These are phyloP conservation scores for Peromyscus melanophrys DNA, from an alignment of 2,797 vertebrate genomes.

Conservation along the genomic window DNA sequence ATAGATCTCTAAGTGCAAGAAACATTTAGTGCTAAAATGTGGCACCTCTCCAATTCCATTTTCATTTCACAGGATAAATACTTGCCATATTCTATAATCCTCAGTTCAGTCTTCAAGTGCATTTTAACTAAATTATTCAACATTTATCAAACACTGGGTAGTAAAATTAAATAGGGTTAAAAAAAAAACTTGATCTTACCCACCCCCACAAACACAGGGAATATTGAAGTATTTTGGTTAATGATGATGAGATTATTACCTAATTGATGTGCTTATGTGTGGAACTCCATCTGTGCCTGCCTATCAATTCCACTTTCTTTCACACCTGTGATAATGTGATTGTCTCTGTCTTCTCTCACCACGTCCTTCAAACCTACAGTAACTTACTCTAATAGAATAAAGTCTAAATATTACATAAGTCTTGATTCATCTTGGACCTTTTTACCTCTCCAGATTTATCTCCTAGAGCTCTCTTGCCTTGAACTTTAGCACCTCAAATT, in stretches of 20 bases:
- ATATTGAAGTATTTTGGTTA: conserved; percentile 10
- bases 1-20: not conserved
- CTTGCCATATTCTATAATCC: not conserved
- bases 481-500: not conserved
- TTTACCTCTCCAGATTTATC: not conserved
- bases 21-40: not conserved
- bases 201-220: not conserved
- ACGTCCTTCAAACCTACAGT: conserved; percentile 19
- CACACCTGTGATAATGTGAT: not conserved
- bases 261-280: not conserved
- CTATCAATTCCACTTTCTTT: no score
- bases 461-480: not conserved
- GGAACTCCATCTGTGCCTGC: not conserved
- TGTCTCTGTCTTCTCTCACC: not conserved
- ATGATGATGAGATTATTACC: not conserved
- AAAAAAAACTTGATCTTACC: not conserved
- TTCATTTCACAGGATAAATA: not conserved
- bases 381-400: not conserved
- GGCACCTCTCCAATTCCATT: not conserved
- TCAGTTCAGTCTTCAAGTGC: not conserved
- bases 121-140: conserved; percentile 33
- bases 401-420: not conserved
- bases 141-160: not conserved
- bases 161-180: conserved; percentile 17
- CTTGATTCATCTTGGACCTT: not conserved